phyloP scores from a whole-genome alignment of 2,797 vertebrate genomes.

The Potorous gilbertii region DNA sequence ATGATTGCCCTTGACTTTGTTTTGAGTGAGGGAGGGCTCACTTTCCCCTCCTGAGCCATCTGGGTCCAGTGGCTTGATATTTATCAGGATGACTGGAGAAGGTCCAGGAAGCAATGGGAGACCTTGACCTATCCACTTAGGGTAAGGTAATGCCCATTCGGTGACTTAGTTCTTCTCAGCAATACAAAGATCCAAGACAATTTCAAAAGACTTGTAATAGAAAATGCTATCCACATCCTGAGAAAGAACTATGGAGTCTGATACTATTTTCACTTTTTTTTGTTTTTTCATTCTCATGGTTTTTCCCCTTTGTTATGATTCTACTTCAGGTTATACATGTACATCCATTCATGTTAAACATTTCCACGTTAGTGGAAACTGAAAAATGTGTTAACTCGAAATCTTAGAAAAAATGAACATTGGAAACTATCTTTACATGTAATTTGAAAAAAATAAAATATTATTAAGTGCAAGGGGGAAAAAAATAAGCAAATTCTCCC shows the following conservation, averaged over 20 bases:
- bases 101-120: too few relatives aligned
- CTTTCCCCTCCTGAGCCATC: too few relatives aligned
- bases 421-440: too few relatives aligned
- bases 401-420: not conserved
- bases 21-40: too few relatives aligned
- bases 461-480: not conserved
- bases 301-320: not conserved
- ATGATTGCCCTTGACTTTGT: too few relatives aligned
- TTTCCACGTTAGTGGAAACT: too few relatives aligned
- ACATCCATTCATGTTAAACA: too few relatives aligned
- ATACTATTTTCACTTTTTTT: not conserved
- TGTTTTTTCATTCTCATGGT: not conserved
- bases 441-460: not conserved
- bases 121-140: too few relatives aligned
- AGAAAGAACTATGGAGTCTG: not conserved
- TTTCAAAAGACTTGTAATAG: not conserved
- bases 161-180: not conserved
- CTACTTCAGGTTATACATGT: too few relatives aligned
- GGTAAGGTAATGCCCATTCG: too few relatives aligned
- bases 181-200: not conserved
- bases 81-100: too few relatives aligned
- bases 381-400: not conserved
- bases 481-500: not conserved
- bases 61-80: too few relatives aligned
- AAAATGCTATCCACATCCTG: not conserved